Evolutionary conservation across 2,888 invertebrate species (phyloP).

Genomic region (Brachypterus glaber): DNA sequence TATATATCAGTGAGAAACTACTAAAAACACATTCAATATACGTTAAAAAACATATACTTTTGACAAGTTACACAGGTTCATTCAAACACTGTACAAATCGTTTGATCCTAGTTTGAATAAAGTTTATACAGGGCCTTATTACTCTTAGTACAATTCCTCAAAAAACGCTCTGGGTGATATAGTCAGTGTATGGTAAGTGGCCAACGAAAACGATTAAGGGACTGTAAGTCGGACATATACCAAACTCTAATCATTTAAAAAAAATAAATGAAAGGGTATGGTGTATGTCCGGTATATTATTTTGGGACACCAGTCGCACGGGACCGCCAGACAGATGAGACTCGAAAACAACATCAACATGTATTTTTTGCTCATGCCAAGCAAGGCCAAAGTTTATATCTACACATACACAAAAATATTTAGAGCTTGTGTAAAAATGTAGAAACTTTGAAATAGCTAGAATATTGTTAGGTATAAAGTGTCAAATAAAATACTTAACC

Average conservation of each 20-base stretch:
- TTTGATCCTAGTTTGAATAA: too few species aligned
- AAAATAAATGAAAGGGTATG: conserved; percentile 24
- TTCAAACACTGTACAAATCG: too few species aligned
- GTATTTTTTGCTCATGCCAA: conserved; percentile 38
- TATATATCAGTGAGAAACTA: too few species aligned
- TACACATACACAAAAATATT: conserved; percentile 13
- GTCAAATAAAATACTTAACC: conserved; percentile 5
- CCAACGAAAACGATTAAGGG: background rate
- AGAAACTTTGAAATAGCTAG: conserved; percentile 22
- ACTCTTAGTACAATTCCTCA: background rate
- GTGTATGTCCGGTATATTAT: conserved; percentile 28
- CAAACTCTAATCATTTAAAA: conserved; percentile 27
- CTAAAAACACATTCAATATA: too few species aligned
- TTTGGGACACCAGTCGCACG: conserved; percentile 36
- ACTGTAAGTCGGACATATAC: conserved; percentile 27
- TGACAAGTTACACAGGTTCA: too few species aligned
- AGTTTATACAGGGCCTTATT: background rate
- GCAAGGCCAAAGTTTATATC: conserved; percentile 27
- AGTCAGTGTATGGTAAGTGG: background rate
- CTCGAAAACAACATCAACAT: conserved; percentile 29
- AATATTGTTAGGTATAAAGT: conserved; percentile 18
- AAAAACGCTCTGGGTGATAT: background rate
- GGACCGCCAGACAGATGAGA: conserved; percentile 43
- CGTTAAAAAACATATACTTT: too few species aligned
- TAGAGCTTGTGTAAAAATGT: conserved; percentile 10